Conservation (phyloP, 2,888 invertebrate species). For the Anthoptus insignis region DNA sequence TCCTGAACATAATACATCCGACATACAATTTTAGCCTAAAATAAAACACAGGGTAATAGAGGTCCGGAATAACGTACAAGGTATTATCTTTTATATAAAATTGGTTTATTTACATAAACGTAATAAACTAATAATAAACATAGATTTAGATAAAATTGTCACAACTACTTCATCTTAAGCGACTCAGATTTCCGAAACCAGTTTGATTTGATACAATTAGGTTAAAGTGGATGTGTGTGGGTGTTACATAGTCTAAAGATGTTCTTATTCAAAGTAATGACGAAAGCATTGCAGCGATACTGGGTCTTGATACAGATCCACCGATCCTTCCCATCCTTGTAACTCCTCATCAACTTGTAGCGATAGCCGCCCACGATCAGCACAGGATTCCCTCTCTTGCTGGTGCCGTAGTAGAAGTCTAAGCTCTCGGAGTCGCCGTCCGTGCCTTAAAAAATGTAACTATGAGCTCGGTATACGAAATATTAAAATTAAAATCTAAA, state of each 20-base stretch:
- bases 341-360: conserved; percentile 56
- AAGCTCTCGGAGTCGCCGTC: conserved; percentile 43
- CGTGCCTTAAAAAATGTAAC: conserved; percentile 3
- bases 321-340: conserved; percentile 47
- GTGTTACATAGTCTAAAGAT: conserved; percentile 53
- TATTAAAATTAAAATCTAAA: not conserved
- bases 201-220: not conserved
- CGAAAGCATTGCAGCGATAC: conserved; percentile 58
- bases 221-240: conserved; percentile 52
- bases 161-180: not conserved
- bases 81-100: not conserved
- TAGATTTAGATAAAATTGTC: not conserved
- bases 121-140: not conserved
- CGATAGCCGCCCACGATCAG: conserved; percentile 56
- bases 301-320: conserved; percentile 64
- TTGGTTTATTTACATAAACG: not conserved
- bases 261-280: conserved; percentile 55
- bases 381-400: conserved; percentile 58
- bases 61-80: not conserved
- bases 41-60: not conserved
- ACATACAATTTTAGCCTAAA: not conserved
- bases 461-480: not conserved
- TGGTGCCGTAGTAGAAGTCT: conserved; percentile 58
- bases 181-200: not conserved
- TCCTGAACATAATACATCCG: not conserved